Conservation (phyloP, 2,888 invertebrate genomes). For the Lucinisca nassula region DNA sequence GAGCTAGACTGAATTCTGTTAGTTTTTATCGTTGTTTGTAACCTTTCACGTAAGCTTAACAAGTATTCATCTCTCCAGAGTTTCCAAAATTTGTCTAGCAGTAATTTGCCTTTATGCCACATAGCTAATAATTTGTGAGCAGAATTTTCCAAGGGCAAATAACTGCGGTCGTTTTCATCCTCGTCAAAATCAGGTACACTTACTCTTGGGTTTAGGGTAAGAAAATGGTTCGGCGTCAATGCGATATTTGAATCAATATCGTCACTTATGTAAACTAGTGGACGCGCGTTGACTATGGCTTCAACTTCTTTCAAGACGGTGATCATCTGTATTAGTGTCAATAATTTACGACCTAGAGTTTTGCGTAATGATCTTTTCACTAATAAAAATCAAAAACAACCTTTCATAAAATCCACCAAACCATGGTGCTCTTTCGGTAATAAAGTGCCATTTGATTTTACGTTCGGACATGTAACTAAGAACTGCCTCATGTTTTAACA, state of each 20-base stretch:
- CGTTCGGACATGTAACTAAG: too few relatives aligned
- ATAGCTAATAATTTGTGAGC: background rate
- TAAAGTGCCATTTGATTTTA: background rate
- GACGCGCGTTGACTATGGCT: background rate
- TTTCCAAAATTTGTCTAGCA: background rate
- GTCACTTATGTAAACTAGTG: background rate
- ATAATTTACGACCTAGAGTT: background rate
- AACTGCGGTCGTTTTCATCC: background rate
- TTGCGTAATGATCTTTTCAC: background rate
- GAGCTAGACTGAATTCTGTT: background rate
- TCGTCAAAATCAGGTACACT: background rate
- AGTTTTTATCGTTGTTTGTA: background rate
- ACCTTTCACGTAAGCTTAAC: background rate
- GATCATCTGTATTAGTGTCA: background rate
- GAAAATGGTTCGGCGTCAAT: background rate
- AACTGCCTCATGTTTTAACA: conserved; percentile 8
- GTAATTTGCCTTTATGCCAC: background rate
- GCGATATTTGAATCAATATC: background rate
- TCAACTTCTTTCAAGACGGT: background rate
- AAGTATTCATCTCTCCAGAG: background rate
- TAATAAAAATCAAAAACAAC: background rate
- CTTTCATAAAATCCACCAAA: background rate
- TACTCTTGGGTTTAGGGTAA: background rate
- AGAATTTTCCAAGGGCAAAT: background rate
- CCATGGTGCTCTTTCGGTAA: background rate